phyloP scores from a whole-genome alignment of 2,888 invertebrate species.

The Pachycephus smyrnensis region DNA sequence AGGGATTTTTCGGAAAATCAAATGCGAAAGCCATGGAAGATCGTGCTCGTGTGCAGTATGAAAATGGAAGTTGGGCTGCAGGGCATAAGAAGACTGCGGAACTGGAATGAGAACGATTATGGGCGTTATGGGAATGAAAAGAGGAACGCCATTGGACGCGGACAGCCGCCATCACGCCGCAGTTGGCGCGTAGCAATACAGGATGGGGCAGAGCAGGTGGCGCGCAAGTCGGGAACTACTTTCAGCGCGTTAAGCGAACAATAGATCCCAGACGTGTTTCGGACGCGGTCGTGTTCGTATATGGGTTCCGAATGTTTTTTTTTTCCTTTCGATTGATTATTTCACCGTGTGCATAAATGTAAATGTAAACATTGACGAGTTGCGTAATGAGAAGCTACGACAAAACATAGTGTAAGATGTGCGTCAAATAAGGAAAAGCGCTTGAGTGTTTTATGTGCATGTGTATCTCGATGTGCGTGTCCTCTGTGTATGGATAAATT shows the following conservation, averaged over 20 bases:
- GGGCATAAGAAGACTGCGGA: no score
- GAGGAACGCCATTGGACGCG: constrained; percentile 39
- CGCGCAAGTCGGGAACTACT: constrained; percentile 65
- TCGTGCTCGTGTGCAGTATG: no score
- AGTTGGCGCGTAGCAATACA: constrained; percentile 49
- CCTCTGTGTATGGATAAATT: constrained; percentile 53
- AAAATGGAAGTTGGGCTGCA: no score
- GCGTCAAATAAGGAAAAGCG: constrained; percentile 47
- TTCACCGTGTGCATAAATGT: constrained; percentile 10
- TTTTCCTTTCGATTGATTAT: constrained; percentile 23
- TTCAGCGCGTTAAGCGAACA: constrained; percentile 66
- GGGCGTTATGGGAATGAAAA: no score
- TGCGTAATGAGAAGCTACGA: constrained; percentile 10
- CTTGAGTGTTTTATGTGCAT: constrained; percentile 52
- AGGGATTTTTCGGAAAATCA: no score
- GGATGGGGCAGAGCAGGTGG: constrained; percentile 49
- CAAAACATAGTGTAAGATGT: constrained; percentile 36
- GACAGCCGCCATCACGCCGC: constrained; percentile 43
- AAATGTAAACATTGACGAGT: constrained; percentile 47
- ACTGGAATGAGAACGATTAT: no score
- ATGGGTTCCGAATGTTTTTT: constrained; percentile 51
- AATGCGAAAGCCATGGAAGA: no score
- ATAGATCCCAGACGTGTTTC: constrained; percentile 66
- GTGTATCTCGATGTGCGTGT: constrained; percentile 60
- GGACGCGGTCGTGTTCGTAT: constrained; percentile 64